phyloP scores from a whole-genome alignment of 2,113 vertebrate genomes.

The Melanocharis versteri region DNA sequence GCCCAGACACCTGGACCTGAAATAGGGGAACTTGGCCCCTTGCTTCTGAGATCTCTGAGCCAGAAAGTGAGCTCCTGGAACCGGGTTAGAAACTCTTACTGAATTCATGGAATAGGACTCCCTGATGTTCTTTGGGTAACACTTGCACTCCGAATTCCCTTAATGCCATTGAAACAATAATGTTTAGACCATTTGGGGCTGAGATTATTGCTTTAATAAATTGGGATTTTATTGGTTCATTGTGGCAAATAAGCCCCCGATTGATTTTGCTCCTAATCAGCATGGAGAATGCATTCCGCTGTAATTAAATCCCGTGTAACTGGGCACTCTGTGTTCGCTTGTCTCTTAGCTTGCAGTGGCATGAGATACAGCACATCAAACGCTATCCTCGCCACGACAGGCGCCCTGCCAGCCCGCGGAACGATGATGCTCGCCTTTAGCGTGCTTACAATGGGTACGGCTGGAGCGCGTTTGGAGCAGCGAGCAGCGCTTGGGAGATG shows the following conservation, averaged over 20 bases:
- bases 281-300: constrained; percentile 41
- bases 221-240: constrained; percentile 54
- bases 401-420: not conserved
- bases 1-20: not conserved
- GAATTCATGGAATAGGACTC: not conserved
- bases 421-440: not conserved
- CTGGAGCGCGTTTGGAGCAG: not conserved
- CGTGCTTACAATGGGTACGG: not conserved
- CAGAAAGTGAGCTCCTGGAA: not conserved
- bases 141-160: not conserved
- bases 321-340: not conserved
- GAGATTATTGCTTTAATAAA: constrained; percentile 60
- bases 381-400: not conserved
- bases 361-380: constrained; percentile 16
- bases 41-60: not conserved
- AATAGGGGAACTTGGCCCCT: rapidly evolving
- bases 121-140: not conserved
- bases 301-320: constrained; percentile 63
- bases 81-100: not conserved
- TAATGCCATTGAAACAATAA: constrained; percentile 25
- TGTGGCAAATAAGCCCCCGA: constrained; percentile 50
- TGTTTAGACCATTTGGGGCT: constrained; percentile 44
- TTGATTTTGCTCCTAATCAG: constrained; percentile 60
- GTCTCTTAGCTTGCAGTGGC: not conserved
- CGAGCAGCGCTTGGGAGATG: not conserved